phyloP scores from a whole-genome alignment of 2,888 invertebrate genomes.

The Drosophila flavopinicola region DNA sequence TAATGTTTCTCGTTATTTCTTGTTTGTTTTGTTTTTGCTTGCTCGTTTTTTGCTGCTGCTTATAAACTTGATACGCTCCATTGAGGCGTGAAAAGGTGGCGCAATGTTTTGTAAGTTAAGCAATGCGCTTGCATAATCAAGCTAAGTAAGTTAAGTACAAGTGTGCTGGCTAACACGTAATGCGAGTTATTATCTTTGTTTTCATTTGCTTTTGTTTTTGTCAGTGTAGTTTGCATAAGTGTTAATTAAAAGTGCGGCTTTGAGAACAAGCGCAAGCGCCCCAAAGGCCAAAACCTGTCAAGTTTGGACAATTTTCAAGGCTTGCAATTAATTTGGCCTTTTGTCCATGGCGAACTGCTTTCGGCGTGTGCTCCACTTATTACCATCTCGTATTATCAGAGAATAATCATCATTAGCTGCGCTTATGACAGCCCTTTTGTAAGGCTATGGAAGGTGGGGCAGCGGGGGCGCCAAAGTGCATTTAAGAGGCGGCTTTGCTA shows the following conservation, averaged over 20 bases:
- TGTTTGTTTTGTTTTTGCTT: constrained; percentile 13
- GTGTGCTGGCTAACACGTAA: constrained; percentile 24
- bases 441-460: background rate
- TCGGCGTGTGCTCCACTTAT: constrained; percentile 11
- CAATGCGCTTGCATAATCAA: constrained; percentile 57
- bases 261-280: background rate
- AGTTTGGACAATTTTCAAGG: constrained; percentile 59
- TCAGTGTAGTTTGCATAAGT: constrained; percentile 36
- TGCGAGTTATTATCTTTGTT: constrained; percentile 11
- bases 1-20: constrained; percentile 1
- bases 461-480: constrained; percentile 24
- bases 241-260: constrained; percentile 61
- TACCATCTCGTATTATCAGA: constrained; percentile 16
- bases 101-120: constrained; percentile 50
- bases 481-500: constrained; percentile 50
- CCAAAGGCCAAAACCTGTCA: constrained; percentile 17
- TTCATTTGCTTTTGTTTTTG: constrained; percentile 1
- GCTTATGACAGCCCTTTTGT: constrained; percentile 47
- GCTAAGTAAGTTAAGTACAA: constrained; percentile 7
- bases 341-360: constrained; percentile 36
- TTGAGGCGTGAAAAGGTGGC: constrained; percentile 69
- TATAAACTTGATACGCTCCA: constrained; percentile 64
- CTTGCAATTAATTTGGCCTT: constrained; percentile 53
- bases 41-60: too few relatives aligned
- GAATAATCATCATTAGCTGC: constrained; percentile 49